phyloP scores from a whole-genome alignment of 2,797 vertebrate species.

The Sebastes cheni region DNA sequence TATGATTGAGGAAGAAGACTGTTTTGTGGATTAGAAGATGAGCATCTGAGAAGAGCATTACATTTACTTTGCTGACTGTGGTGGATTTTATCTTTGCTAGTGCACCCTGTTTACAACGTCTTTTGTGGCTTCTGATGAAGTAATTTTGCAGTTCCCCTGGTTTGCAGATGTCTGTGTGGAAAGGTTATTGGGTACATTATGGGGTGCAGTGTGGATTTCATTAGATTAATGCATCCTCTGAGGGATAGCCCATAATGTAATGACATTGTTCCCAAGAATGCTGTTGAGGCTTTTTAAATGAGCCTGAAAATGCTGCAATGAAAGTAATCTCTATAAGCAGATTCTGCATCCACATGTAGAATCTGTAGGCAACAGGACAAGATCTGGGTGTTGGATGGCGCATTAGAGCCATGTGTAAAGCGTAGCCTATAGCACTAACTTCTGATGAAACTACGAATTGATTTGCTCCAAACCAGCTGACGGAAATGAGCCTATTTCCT shows the following conservation, averaged over 20 bases:
- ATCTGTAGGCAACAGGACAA: no score
- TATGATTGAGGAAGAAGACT: neutral
- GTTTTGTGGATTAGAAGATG: neutral
- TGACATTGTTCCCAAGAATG: neutral
- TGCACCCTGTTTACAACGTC: neutral
- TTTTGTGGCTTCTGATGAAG: neutral
- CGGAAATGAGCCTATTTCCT: no score
- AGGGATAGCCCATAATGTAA: slow-evolving; percentile 18
- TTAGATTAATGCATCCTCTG: slow-evolving; percentile 48
- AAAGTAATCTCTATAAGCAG: neutral
- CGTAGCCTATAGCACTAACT: neutral
- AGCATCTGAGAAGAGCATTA: slow-evolving; percentile 28
- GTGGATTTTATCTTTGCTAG: neutral
- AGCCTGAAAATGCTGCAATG: neutral
- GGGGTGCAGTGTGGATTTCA: slow-evolving; percentile 29
- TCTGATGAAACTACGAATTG: no score
- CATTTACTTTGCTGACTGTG: neutral
- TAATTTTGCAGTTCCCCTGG: neutral
- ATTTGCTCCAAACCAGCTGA: no score
- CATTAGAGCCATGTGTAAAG: neutral
- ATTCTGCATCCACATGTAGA: neutral
- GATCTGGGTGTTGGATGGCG: neutral
- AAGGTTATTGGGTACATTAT: slow-evolving; percentile 26
- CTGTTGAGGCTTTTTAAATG: slow-evolving; percentile 17
- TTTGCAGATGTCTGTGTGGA: neutral